phyloP scores from a whole-genome alignment of 2,113 vertebrate genomes.

The Indicator maculatus region DNA sequence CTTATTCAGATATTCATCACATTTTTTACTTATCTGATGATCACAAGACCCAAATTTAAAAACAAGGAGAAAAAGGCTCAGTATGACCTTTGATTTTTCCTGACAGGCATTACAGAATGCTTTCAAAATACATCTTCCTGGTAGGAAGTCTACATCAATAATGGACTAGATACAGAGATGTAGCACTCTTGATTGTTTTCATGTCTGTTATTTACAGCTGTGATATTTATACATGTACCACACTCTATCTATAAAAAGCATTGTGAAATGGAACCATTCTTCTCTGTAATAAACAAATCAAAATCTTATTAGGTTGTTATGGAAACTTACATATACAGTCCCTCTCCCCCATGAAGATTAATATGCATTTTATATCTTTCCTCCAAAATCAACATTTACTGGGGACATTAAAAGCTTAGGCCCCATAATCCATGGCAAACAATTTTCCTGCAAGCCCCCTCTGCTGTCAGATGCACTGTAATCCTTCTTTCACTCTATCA shows the following conservation, averaged over 20 bases:
- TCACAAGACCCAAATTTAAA: constrained; percentile 74
- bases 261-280: background rate
- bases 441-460: constrained; percentile 45
- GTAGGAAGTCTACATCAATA: constrained; percentile 77
- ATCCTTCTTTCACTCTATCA: constrained; percentile 46
- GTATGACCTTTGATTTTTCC: constrained; percentile 71
- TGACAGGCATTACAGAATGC: constrained; percentile 66
- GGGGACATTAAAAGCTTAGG: constrained; percentile 55
- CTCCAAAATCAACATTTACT: constrained; percentile 31
- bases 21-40: constrained; percentile 72
- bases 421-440: constrained; percentile 22
- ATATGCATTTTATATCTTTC: background rate
- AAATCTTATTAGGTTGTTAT: background rate
- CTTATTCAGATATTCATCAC: background rate
- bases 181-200: background rate
- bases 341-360: background rate
- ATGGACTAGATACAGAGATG: constrained; percentile 53
- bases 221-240: background rate
- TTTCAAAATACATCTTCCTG: constrained; percentile 79
- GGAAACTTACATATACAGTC: background rate
- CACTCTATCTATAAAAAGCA: background rate
- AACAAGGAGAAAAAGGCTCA: background rate
- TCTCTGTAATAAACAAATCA: constrained; percentile 4
- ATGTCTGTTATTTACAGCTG: background rate
- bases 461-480: constrained; percentile 43